Percentiles rank a stretch among this genome's conserved stretches.
Conservation (phyloP, 1,140 invertebrate genomes). For the Cecropterus lyciades region DNA sequence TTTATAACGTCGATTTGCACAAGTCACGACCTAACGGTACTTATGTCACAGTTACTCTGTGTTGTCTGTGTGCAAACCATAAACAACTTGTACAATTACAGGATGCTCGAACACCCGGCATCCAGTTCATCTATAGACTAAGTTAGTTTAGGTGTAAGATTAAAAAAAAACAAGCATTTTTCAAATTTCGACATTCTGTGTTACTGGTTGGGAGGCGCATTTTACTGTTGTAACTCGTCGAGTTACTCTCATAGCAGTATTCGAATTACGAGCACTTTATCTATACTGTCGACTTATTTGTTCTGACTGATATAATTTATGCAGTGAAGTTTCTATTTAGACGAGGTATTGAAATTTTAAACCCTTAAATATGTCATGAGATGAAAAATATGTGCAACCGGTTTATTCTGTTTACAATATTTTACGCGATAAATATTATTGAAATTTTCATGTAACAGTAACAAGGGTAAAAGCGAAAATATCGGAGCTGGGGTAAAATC, state of each 20-base stretch:
- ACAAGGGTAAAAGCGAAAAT: no score
- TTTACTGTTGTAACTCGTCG: not conserved
- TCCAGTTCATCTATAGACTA: constrained; percentile 69
- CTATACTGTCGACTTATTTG: no score
- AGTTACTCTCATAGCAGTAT: constrained; percentile 56
- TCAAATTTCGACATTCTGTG: constrained; percentile 75
- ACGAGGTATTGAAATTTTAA: no score
- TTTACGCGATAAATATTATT: no score
- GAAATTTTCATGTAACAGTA: no score
- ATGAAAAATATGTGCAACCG: no score
- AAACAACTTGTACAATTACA: constrained; percentile 15
- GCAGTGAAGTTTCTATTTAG: no score
- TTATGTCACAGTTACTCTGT: constrained; percentile 35
- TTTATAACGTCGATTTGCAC: constrained; percentile 39
- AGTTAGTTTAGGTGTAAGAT: constrained; percentile 72
- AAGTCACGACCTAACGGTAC: constrained; percentile 43
- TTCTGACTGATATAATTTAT: no score
- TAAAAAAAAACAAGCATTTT: constrained; percentile 67
- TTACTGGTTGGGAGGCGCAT: constrained; percentile 56
- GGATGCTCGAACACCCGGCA: constrained; percentile 31
- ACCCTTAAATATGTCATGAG: no score
- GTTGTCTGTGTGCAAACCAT: not conserved
- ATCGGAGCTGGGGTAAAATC: no score
- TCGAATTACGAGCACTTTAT: constrained; percentile 33
- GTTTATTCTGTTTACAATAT: no score